Conservation (phyloP, 1,140 invertebrate species). For the Adelges cooleyi region DNA sequence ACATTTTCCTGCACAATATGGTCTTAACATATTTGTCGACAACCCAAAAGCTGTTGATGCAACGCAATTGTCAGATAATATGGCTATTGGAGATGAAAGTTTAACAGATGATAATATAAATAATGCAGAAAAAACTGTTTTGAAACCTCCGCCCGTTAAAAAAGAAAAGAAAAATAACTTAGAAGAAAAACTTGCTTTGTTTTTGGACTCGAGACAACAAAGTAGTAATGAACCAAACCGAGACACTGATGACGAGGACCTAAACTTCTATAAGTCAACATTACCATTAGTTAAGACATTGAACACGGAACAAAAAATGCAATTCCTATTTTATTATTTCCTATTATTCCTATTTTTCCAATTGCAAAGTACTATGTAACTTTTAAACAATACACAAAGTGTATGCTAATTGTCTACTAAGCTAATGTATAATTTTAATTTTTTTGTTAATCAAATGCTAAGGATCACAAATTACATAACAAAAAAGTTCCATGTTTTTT, state of each 20-base stretch:
- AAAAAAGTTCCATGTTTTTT: background rate
- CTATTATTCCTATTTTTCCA: background rate
- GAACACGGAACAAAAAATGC: slow-evolving; percentile 3
- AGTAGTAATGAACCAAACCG: slow-evolving; percentile 9
- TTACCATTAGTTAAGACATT: slow-evolving; percentile 7
- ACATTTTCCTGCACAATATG: no score
- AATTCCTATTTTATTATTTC: background rate
- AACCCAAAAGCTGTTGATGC: background rate
- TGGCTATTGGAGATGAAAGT: background rate
- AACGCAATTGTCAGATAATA: slow-evolving; percentile 2
- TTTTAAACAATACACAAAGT: background rate
- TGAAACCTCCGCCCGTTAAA: background rate
- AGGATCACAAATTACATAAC: background rate
- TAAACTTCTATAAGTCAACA: slow-evolving; percentile 16
- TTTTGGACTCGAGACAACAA: slow-evolving; percentile 12
- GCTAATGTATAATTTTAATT: slow-evolving; percentile 4
- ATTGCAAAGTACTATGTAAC: slow-evolving; percentile 1
- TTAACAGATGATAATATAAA: background rate
- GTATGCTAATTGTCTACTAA: no score
- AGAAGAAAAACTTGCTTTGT: slow-evolving; percentile 5
- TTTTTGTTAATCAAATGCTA: background rate
- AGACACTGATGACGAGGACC: slow-evolving; percentile 5
- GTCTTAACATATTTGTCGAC: no score
- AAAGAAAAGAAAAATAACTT: slow-evolving; percentile 4
- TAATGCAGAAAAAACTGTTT: background rate